Base-by-base conservation (phyloP, 1,140 invertebrate species). In the Drosophila prosaltans region DNA sequence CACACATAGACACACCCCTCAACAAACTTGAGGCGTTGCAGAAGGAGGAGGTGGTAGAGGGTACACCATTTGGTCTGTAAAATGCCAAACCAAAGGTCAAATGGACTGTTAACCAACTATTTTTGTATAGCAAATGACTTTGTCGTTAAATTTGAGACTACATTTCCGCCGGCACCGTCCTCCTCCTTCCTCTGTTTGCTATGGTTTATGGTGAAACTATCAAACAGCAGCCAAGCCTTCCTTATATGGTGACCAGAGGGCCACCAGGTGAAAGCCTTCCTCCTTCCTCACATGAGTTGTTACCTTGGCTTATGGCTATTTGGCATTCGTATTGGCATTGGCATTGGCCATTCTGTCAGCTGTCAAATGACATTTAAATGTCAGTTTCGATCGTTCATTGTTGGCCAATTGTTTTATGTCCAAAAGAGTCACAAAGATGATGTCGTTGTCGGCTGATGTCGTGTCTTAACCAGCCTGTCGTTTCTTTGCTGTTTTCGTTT, bases 331-430 rank as follows among this genome's bases (percentile, higher is more conserved):
- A 36, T 24, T 51, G 45, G 7, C 45, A 51, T 51, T 51, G 45
- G 21, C 45, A 51, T 74, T 41, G 59, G 65, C 74, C 69, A 84
- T 64, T 69, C 81, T 86, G 82, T 80, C 80, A 72, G 84, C 73
- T 88, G 83, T 88, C 83, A 83, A 72, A 72, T 88, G 83, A 62
- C 83, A 88, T 88, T 88, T 78, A 88, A 88, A 89, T 88, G 83
- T 88, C 83, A 86, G 48, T 67, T 77, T 67, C 54, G 59, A 78
- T 70, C 62, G 70, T 65, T 75, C 45, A 21, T 48, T 65, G 55
- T 51, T 51, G 57, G 81, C 48, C 74, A 72, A 64, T 71, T 76
- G 68, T 72, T 65, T 64, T 54, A 68, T 48, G 45, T 48, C 45
- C 45, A 51, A 51, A 51, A 51, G 21, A 51, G 21, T 26, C 60